A percentile compares a stretch with the other conserved stretches of the same genome.
Conservation (phyloP, 2,113 vertebrate genomes). For the Microcebus murinus region DNA sequence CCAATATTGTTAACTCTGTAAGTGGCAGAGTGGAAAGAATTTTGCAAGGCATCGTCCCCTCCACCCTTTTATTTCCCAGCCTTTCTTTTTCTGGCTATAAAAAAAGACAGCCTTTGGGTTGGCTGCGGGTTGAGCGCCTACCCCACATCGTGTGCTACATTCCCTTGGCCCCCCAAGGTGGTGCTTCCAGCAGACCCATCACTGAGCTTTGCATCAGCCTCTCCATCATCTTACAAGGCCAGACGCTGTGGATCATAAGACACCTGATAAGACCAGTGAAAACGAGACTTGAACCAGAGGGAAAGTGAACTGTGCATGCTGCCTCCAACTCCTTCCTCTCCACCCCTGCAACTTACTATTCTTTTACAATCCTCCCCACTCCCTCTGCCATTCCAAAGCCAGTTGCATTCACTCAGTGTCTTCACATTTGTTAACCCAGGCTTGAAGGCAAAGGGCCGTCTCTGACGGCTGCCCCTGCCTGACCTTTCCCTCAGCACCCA, state of each 20-base stretch:
- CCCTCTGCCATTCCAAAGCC: neutral
- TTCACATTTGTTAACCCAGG: neutral
- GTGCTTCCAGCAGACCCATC: neutral
- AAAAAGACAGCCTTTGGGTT: neutral
- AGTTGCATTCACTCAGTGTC: neutral
- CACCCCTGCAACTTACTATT: neutral
- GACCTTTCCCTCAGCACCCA: neutral
- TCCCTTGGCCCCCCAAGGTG: neutral
- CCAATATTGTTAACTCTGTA: neutral
- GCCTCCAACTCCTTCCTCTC: neutral
- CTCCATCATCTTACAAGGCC: neutral
- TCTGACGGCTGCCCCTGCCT: neutral
- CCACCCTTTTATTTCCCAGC: neutral
- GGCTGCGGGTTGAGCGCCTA: neutral
- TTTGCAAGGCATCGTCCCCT: neutral
- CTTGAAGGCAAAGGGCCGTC: constrained; percentile 33
- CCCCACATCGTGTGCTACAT: neutral
- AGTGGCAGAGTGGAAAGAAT: neutral
- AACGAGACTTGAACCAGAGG: neutral
- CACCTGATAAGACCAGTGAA: neutral
- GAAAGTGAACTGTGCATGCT: neutral
- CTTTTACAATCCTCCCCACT: neutral
- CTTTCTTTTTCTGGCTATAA: neutral
- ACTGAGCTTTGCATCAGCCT: neutral
- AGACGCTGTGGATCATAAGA: neutral